Evolutionary conservation across 1,140 invertebrate species (phyloP).

Genomic region (Drosophila insularis): DNA sequence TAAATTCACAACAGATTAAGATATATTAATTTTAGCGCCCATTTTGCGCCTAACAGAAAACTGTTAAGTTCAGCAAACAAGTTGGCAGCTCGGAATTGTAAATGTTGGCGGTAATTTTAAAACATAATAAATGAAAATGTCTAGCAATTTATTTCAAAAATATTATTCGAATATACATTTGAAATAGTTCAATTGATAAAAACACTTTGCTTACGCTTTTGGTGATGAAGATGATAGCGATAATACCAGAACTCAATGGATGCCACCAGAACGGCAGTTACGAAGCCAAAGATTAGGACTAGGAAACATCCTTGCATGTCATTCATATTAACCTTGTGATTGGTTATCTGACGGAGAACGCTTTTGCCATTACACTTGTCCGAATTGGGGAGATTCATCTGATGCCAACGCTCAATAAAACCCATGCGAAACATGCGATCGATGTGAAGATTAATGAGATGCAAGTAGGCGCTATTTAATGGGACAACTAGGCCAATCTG

Average conservation of each 20-base stretch:
- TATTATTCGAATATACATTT: background rate
- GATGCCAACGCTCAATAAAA: conserved; percentile 92
- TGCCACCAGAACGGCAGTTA: conserved; percentile 43
- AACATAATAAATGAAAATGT: background rate
- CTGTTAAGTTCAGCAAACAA: background rate
- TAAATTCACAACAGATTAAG: background rate
- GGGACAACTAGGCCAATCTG: conserved; percentile 90
- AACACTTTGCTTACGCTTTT: conserved; percentile 28
- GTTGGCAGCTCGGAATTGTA: background rate
- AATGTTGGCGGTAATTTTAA: background rate
- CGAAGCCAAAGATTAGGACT: conserved; percentile 68
- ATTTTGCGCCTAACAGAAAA: background rate
- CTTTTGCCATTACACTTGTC: conserved; percentile 88
- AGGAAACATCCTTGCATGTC: conserved; percentile 92
- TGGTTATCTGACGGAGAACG: conserved; percentile 87
- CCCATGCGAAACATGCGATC: conserved; percentile 91
- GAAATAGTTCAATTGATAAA: conserved; percentile 42
- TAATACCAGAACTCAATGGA: conserved; percentile 64
- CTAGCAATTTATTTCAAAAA: background rate
- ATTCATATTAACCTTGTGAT: conserved; percentile 92
- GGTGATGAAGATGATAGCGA: conserved; percentile 38
- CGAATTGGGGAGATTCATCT: conserved; percentile 89
- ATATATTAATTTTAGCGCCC: background rate
- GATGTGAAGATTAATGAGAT: conserved; percentile 86
- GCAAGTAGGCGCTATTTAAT: conserved; percentile 88